phyloP scores from a whole-genome alignment of 1,140 invertebrate species.

The Solenopsis invicta region DNA sequence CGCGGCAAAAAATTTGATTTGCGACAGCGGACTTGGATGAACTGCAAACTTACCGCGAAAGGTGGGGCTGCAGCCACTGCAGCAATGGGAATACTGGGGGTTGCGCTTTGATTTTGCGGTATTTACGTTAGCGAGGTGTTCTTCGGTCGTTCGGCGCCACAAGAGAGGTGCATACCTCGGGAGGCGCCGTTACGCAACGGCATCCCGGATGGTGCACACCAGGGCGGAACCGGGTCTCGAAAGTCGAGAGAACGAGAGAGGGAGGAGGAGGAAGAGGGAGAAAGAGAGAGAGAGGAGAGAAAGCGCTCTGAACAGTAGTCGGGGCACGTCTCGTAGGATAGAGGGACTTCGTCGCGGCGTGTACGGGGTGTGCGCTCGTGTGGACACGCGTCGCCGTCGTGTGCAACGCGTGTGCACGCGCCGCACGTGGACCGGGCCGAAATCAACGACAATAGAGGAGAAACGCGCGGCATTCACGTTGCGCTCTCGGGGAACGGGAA shows the following conservation, averaged over 20 bases:
- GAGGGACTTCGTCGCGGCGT: slow-evolving; percentile 15
- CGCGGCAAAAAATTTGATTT: background rate
- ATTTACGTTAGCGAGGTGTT: slow-evolving; percentile 49
- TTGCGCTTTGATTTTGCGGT: slow-evolving; percentile 20
- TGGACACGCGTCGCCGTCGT: slow-evolving; percentile 51
- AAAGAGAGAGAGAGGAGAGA: background rate
- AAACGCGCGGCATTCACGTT: slow-evolving; percentile 59
- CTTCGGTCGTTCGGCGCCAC: background rate
- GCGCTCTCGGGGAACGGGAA: slow-evolving; percentile 54
- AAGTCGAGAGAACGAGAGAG: slow-evolving; percentile 40
- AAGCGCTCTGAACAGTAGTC: slow-evolving; percentile 9
- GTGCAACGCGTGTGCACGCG: slow-evolving; percentile 34
- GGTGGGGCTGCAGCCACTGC: background rate
- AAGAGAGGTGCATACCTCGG: background rate
- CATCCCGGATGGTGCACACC: background rate
- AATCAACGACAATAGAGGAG: slow-evolving; percentile 71
- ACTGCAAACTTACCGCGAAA: background rate
- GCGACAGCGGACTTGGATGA: background rate
- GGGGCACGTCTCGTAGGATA: slow-evolving; percentile 45
- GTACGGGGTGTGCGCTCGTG: slow-evolving; percentile 42
- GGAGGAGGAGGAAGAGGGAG: background rate
- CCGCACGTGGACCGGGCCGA: slow-evolving; percentile 21
- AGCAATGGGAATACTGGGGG: background rate
- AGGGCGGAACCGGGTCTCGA: slow-evolving; percentile 35
- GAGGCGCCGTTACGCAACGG: slow-evolving; percentile 1